Conservation (phyloP, 1,140 invertebrate genomes). For the Drosophila pectinifera region DNA sequence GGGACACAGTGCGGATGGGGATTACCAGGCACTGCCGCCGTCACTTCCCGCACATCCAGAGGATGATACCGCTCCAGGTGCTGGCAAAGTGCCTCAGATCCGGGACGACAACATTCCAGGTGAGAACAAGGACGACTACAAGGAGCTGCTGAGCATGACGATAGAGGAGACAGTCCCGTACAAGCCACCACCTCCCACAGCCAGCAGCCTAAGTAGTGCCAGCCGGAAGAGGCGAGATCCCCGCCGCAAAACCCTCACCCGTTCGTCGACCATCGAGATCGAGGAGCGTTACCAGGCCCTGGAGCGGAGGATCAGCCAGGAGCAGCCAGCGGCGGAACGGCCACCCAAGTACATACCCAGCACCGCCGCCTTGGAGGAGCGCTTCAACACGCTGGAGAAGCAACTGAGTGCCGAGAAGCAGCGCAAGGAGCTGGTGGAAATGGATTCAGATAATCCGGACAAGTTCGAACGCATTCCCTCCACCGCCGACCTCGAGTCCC, state of each 20-base stretch:
- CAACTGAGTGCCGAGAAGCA: slow-evolving; percentile 65
- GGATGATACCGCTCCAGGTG: neutral
- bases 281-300: slow-evolving; percentile 76
- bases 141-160: slow-evolving; percentile 71
- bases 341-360: slow-evolving; percentile 65
- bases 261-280: slow-evolving; percentile 78
- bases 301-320: slow-evolving; percentile 64
- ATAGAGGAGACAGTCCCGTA: slow-evolving; percentile 37
- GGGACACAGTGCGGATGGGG: slow-evolving; percentile 33
- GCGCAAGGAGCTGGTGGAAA: slow-evolving; percentile 24
- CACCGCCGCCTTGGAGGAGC: slow-evolving; percentile 71
- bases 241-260: slow-evolving; percentile 65
- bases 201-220: slow-evolving; percentile 29
- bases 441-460: slow-evolving; percentile 3
- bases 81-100: slow-evolving; percentile 36
- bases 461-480: slow-evolving; percentile 66
- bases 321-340: slow-evolving; percentile 35
- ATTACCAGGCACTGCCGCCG: slow-evolving; percentile 4
- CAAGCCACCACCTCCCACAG: slow-evolving; percentile 13
- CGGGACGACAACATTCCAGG: slow-evolving; percentile 72
- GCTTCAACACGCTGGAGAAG: slow-evolving; percentile 68
- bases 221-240: slow-evolving; percentile 71
- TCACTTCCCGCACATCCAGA: neutral
- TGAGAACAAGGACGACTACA: slow-evolving; percentile 75
- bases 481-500: slow-evolving; percentile 69